phyloP scores from a whole-genome alignment of 2,888 invertebrate species.

The Pristionchus mayeri region DNA sequence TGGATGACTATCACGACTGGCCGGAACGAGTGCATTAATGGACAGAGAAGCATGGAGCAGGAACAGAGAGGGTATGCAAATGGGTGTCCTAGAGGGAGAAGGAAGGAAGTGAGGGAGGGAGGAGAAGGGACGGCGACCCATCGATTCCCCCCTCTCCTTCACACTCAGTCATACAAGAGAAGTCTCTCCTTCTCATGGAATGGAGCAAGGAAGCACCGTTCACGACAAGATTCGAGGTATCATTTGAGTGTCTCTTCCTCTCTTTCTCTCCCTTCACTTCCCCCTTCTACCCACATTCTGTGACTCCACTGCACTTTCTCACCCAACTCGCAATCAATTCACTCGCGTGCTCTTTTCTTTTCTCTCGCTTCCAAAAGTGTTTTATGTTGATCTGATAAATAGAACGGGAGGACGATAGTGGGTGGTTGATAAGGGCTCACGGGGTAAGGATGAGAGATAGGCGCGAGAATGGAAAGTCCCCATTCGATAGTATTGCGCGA shows the following conservation, averaged over 20 bases:
- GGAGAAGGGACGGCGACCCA: conserved; percentile 43
- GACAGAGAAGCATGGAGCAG: not conserved
- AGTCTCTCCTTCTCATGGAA: conserved; percentile 8
- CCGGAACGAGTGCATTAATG: not conserved
- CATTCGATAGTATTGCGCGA: conserved; percentile 29
- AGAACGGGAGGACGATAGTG: conserved; percentile 10
- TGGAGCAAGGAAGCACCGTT: conserved; percentile 41
- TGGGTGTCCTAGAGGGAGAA: conserved; percentile 18
- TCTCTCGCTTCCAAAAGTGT: not conserved
- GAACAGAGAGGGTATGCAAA: conserved; percentile 42
- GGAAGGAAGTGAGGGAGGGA: conserved; percentile 37
- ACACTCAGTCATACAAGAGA: conserved; percentile 40
- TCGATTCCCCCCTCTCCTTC: conserved; percentile 46
- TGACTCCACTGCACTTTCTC: conserved; percentile 20
- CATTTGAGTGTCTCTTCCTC: not conserved
- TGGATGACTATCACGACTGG: not conserved
- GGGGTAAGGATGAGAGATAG: not conserved
- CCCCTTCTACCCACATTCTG: not conserved
- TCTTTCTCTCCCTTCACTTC: not conserved
- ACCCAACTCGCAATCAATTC: conserved; percentile 28
- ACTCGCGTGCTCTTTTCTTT: not conserved
- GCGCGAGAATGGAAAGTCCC: conserved; percentile 26
- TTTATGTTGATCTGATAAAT: not conserved
- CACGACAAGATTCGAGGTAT: conserved; percentile 45
- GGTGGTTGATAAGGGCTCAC: conserved; percentile 2